Evolutionary conservation across 1,140 invertebrate genomes (phyloP), one percentile per base, ranked within the genome.

Genomic region (Nasonia longicornis): DNA sequence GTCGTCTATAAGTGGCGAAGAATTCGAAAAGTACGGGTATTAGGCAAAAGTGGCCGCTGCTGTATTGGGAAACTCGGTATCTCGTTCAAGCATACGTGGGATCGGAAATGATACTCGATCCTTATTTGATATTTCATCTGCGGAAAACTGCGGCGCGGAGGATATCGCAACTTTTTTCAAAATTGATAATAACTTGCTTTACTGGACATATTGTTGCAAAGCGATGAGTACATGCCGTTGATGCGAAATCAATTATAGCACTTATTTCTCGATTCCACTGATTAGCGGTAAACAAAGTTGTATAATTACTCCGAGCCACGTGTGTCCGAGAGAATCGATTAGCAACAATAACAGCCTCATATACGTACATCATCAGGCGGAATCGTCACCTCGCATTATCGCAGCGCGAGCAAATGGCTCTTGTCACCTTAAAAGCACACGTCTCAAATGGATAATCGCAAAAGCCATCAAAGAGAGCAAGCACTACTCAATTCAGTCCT

Each of bases 1-100:
- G 16, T 58, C 52, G 20, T 58, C 52, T 58, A 58, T 58, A 58
- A 58, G 52, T 58, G 52, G 52, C 52, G 52, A 58, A 58, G 52
- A 58, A 58, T 58, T 58, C 52, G 52, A 58, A 58, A 58, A 58
- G 52, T 58, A 58, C 52, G 52, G 52, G 52, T 58, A 58, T 58
- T 58, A 58, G 52, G 52, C n/a, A 58, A 58, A 58, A 58, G 52
- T 58, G 52, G 52, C 52, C 52, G 52, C 52, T 58, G 52, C 52
- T 58, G 52, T 58, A 58, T 58, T 58, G 52, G 52, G 52, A 58
- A 58, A 58, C 52, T 58, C 52, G 14, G 26, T 26, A 26, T 26
- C 8, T 45, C 42, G 42, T 58, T 58, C 38, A 58, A 35, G 31
- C 4, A 6, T 26, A 26, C 20, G 52, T 58, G 52, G 52, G 52